phyloP scores from a whole-genome alignment of 2,113 vertebrate species.

The Tenebrosternarchus preto region DNA sequence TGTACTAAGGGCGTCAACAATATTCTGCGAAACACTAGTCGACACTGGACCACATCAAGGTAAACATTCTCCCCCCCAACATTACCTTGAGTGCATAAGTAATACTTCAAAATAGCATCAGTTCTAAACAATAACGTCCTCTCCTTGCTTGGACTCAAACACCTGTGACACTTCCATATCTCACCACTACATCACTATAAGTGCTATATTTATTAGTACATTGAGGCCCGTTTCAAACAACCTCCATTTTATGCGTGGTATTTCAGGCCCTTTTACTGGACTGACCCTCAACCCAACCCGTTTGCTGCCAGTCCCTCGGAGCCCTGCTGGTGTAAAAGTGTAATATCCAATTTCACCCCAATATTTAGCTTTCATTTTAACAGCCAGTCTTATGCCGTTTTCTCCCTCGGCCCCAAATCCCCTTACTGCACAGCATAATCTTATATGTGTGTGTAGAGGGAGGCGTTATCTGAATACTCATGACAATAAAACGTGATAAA shows the following conservation, averaged over 20 bases:
- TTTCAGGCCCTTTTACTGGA: conserved; percentile 56
- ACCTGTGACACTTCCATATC: background rate
- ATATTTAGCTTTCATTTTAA: conserved; percentile 38
- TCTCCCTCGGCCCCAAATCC: conserved; percentile 26
- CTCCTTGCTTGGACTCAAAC: background rate
- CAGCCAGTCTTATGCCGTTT: conserved; percentile 30
- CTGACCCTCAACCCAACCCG: conserved; percentile 40
- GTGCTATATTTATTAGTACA: conserved; percentile 28
- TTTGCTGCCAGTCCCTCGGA: conserved; percentile 32
- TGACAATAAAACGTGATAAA: conserved; percentile 67
- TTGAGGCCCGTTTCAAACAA: conserved; percentile 45
- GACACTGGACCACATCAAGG: background rate
- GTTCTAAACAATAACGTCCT: background rate
- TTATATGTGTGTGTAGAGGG: conserved; percentile 43
- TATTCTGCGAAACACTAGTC: too few relatives aligned
- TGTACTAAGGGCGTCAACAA: too few relatives aligned
- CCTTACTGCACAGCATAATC: conserved; percentile 45
- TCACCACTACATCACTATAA: background rate
- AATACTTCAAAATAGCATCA: conserved; percentile 2
- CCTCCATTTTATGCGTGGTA: conserved; percentile 50
- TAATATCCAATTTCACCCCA: conserved; percentile 43
- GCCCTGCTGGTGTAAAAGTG: conserved; percentile 38
- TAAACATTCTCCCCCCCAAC: background rate
- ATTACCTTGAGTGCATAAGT: background rate
- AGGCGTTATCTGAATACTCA: conserved; percentile 54